These are phyloP conservation scores for Muscina levida DNA, from an alignment of 2,888 invertebrate species.

Conservation along the genomic window DNA sequence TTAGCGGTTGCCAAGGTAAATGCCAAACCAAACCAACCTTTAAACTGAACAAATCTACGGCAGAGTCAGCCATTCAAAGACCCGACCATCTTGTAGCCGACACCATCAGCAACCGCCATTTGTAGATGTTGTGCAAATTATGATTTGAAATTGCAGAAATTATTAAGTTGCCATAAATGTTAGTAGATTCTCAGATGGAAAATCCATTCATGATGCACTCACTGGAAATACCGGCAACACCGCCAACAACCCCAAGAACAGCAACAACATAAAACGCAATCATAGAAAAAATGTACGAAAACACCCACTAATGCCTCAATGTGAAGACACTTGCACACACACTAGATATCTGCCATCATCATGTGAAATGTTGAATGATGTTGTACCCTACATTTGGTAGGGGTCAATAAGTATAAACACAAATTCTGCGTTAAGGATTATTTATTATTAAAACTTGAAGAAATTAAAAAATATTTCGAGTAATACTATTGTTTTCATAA, in stretches of 20 bases:
- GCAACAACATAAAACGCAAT: conserved; percentile 53
- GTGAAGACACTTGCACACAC: conserved; percentile 4
- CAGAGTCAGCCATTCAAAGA: conserved; percentile 33
- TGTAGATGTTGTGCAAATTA: conserved; percentile 56
- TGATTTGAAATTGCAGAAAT: conserved; percentile 60
- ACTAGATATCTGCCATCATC: background rate
- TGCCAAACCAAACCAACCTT: conserved; percentile 68
- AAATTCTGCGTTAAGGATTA: no score
- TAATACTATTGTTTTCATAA: no score
- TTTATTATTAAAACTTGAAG: no score
- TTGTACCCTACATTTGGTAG: background rate
- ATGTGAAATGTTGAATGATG: conserved; percentile 7
- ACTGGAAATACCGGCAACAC: conserved; percentile 7
- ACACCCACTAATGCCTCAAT: conserved; percentile 52
- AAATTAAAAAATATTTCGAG: no score
- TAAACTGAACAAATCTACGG: conserved; percentile 50
- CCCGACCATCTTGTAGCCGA: conserved; percentile 31
- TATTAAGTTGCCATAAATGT: conserved; percentile 64
- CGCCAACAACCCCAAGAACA: background rate
- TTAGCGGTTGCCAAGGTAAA: conserved; percentile 67
- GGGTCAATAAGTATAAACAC: no score
- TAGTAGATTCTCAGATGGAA: conserved; percentile 64
- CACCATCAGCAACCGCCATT: background rate
- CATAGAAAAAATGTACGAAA: conserved; percentile 55
- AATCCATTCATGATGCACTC: conserved; percentile 47